Evolutionary conservation across 2,888 invertebrate genomes (phyloP).

Genomic region (Bruchidius siliquastri): DNA sequence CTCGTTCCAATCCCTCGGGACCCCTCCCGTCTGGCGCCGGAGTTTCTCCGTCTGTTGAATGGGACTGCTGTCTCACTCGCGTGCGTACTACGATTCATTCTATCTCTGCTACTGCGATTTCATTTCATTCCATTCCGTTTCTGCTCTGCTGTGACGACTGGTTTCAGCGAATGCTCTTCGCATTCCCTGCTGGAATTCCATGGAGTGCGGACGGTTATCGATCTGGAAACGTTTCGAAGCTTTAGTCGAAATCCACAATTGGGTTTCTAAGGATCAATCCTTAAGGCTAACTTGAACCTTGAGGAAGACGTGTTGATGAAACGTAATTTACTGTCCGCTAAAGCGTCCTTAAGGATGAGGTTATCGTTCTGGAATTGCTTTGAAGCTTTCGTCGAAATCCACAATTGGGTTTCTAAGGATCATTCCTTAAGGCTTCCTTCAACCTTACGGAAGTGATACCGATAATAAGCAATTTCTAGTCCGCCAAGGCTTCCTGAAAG

Average conservation of each 20-base stretch:
- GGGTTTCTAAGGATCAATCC: too few species aligned
- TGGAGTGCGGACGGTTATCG: neutral
- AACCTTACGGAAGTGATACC: too few species aligned
- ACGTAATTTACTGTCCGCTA: too few species aligned
- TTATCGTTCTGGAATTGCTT: too few species aligned
- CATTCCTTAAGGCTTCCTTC: too few species aligned
- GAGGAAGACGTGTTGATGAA: too few species aligned
- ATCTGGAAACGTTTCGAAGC: neutral
- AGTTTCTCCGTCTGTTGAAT: slow-evolving; percentile 44
- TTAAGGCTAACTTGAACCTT: too few species aligned
- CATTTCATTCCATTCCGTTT: slow-evolving; percentile 35
- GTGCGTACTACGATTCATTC: slow-evolving; percentile 27
- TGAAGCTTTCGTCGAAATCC: too few species aligned
- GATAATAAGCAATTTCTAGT: too few species aligned
- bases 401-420: too few species aligned
- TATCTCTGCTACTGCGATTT: slow-evolving; percentile 1
- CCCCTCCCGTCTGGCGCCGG: slow-evolving; percentile 35
- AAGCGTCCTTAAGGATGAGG: too few species aligned
- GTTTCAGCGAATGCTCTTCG: slow-evolving; percentile 7
- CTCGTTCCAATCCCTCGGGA: slow-evolving; percentile 9
- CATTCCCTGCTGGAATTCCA: slow-evolving; percentile 12
- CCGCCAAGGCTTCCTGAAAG: too few species aligned
- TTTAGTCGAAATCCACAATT: neutral
- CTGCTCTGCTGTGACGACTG: slow-evolving; percentile 19
- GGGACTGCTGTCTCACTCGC: slow-evolving; percentile 39